Conservation (phyloP, 2,888 invertebrate species). For the Andrena flavipes region DNA sequence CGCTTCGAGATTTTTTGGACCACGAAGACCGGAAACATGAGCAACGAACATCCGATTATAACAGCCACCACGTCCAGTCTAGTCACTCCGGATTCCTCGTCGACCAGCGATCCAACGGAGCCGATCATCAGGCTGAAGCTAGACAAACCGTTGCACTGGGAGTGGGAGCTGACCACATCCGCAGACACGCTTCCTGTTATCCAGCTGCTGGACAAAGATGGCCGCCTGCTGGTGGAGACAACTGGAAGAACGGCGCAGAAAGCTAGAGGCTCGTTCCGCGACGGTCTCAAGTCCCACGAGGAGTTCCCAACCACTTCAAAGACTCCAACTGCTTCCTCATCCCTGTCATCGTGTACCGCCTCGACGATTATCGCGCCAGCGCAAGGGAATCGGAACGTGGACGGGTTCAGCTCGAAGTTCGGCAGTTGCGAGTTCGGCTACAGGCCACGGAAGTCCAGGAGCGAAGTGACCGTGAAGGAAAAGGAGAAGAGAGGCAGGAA, state of each 20-base stretch:
- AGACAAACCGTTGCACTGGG: slow-evolving; percentile 80
- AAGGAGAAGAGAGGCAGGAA: slow-evolving; percentile 53
- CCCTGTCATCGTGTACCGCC: slow-evolving; percentile 34
- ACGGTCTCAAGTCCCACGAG: slow-evolving; percentile 74
- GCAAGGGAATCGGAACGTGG: slow-evolving; percentile 75
- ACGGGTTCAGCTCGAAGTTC: slow-evolving; percentile 79
- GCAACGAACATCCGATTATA: slow-evolving; percentile 73
- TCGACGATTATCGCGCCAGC: slow-evolving; percentile 5
- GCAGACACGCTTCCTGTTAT: slow-evolving; percentile 79
- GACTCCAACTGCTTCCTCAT: slow-evolving; percentile 25
- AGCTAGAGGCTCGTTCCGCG: slow-evolving; percentile 79
- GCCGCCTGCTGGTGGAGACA: slow-evolving; percentile 79
- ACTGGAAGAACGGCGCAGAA: slow-evolving; percentile 79
- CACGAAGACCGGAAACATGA: slow-evolving; percentile 72
- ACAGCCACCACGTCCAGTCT: slow-evolving; percentile 66
- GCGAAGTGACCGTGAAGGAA: slow-evolving; percentile 72
- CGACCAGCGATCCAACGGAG: slow-evolving; percentile 66
- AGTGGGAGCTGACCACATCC: slow-evolving; percentile 81
- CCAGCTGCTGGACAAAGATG: slow-evolving; percentile 79
- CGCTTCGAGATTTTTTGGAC: background rate
- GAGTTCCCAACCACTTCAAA: slow-evolving; percentile 65
- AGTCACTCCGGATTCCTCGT: slow-evolving; percentile 70
- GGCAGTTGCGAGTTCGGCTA: slow-evolving; percentile 68
- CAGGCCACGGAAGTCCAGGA: slow-evolving; percentile 77
- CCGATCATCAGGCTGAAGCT: slow-evolving; percentile 78